Conservation (phyloP, 2,888 invertebrate species). For the Hyposoter didymator region DNA sequence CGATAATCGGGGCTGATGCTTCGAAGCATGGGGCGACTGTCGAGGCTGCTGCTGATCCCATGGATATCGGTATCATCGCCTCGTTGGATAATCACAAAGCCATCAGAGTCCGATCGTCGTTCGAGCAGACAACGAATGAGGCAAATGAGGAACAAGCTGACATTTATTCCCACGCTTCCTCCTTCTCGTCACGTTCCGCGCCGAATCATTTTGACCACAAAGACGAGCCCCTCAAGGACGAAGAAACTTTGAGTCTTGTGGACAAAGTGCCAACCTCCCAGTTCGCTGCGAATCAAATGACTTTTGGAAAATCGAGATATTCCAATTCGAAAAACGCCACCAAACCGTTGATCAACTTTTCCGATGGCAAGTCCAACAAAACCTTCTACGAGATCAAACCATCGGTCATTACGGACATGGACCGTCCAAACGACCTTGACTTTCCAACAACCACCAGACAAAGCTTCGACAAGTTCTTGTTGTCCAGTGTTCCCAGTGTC, state of each 20-base stretch:
- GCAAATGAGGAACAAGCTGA: slow-evolving; percentile 45
- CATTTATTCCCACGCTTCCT: neutral
- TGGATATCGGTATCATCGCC: slow-evolving; percentile 17
- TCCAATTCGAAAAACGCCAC: slow-evolving; percentile 70
- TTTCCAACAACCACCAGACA: slow-evolving; percentile 60
- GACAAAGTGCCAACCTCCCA: neutral
- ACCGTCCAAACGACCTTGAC: slow-evolving; percentile 63
- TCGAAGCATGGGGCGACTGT: slow-evolving; percentile 1
- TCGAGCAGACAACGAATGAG: slow-evolving; percentile 18
- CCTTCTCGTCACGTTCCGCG: slow-evolving; percentile 31
- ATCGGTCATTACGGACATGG: slow-evolving; percentile 77
- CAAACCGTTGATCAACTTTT: slow-evolving; percentile 73
- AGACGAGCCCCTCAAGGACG: neutral
- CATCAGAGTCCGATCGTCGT: slow-evolving; percentile 56
- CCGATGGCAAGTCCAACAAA: slow-evolving; percentile 74
- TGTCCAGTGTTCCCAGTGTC: slow-evolving; percentile 81
- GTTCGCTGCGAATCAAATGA: slow-evolving; percentile 49
- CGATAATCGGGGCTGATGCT: slow-evolving; percentile 13
- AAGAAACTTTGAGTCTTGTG: neutral
- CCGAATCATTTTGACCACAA: slow-evolving; percentile 15
- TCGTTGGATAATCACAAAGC: slow-evolving; percentile 61
- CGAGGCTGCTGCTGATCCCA: slow-evolving; percentile 36
- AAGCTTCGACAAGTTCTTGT: slow-evolving; percentile 65
- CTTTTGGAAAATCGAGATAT: slow-evolving; percentile 28
- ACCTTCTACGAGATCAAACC: slow-evolving; percentile 81